Percentiles rank a stretch among this genome's conserved stretches.
These are phyloP conservation scores for Fundulus diaphanus DNA, from an alignment of 2,797 vertebrate species.

Conservation along the genomic window DNA sequence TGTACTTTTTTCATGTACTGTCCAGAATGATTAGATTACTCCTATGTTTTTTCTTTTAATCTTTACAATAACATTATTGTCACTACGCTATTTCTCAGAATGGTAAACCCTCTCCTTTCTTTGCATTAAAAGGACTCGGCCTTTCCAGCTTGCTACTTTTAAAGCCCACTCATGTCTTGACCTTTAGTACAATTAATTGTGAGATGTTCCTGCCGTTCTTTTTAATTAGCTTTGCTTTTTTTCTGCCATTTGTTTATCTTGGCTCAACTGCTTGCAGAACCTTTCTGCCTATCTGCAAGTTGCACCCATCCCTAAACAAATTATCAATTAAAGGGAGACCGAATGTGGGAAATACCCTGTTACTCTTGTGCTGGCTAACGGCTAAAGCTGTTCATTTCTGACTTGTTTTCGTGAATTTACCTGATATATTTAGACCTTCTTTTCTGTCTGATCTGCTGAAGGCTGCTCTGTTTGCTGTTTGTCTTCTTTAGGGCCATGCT, in stretches of 20 bases:
- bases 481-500: slow-evolving; percentile 83
- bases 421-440: background rate
- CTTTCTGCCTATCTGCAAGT: background rate
- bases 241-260: slow-evolving; percentile 8
- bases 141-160: background rate
- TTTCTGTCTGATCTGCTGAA: slow-evolving; percentile 43
- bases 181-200: slow-evolving; percentile 1
- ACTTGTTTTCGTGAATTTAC: slow-evolving; percentile 6
- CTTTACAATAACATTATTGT: background rate
- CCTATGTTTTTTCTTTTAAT: background rate
- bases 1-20: background rate
- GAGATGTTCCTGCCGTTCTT: background rate
- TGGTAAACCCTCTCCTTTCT: background rate
- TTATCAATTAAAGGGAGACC: background rate
- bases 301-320: background rate
- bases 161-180: background rate
- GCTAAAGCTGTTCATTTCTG: background rate
- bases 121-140: background rate
- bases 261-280: background rate
- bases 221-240: slow-evolving; percentile 2
- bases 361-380: background rate
- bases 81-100: background rate
- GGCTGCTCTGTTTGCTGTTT: slow-evolving; percentile 70
- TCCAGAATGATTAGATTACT: background rate
- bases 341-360: background rate